phyloP scores from a whole-genome alignment of 2,888 invertebrate species.

The Girardia tigrina region DNA sequence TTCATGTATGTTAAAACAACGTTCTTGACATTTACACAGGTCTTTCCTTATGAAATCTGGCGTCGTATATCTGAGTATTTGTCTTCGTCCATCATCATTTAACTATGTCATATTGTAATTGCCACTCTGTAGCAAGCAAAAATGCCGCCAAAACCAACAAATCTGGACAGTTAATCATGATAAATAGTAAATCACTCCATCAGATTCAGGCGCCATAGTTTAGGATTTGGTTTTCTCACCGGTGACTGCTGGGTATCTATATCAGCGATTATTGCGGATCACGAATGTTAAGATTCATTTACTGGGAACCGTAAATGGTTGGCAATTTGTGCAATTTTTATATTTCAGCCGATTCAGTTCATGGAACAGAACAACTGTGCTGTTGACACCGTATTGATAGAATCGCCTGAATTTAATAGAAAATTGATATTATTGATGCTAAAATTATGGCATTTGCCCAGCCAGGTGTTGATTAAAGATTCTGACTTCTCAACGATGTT shows the following conservation, averaged over 20 bases:
- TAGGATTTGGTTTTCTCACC: not conserved
- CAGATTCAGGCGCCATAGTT: conserved; percentile 20
- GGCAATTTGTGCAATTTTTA: not conserved
- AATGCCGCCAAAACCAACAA: conserved; percentile 23
- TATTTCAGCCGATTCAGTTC: conserved; percentile 19
- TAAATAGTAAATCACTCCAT: conserved; percentile 23
- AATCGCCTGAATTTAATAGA: conserved; percentile 8
- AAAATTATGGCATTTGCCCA: conserved; percentile 18
- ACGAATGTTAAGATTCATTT: not conserved
- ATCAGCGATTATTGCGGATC: not conserved
- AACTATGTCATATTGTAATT: conserved; percentile 8
- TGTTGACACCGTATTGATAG: conserved; percentile 23
- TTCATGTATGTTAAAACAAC: conserved; percentile 18
- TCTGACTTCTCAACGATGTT: not conserved
- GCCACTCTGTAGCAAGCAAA: conserved; percentile 2
- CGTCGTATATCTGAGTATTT: conserved; percentile 23
- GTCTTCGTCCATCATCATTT: conserved; percentile 23
- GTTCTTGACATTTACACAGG: conserved; percentile 23
- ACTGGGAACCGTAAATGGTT: not conserved
- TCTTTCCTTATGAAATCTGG: conserved; percentile 15
- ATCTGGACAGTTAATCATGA: conserved; percentile 18
- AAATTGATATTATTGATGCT: conserved; percentile 23
- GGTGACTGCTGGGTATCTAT: not conserved
- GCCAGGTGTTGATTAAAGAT: not conserved
- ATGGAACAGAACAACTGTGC: conserved; percentile 11